These are phyloP conservation scores for Enteromius fasciolatus DNA, from an alignment of 2,797 vertebrate species.

Conservation along the genomic window DNA sequence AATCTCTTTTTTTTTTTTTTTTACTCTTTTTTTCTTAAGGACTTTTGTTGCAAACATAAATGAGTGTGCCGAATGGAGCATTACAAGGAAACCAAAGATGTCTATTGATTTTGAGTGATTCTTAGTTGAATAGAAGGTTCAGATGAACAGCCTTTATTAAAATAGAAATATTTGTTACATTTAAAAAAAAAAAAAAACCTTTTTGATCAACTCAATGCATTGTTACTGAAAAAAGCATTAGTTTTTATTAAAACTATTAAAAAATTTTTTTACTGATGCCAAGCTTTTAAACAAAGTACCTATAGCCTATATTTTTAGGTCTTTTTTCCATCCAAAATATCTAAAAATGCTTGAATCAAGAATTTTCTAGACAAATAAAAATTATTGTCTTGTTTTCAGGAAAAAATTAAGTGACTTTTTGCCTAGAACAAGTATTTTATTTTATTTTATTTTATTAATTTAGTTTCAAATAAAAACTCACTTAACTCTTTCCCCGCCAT, in stretches of 20 bases:
- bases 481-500: too few species aligned
- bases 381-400: too few species aligned
- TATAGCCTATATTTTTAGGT: too few species aligned
- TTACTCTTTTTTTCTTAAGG: neutral
- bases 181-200: too few species aligned
- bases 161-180: neutral
- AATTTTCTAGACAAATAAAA: too few species aligned
- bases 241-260: neutral
- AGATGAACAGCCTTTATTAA: neutral
- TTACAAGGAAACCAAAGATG: neutral
- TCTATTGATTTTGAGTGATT: neutral
- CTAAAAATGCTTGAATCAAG: too few species aligned
- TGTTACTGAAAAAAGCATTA: too few species aligned
- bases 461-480: too few species aligned
- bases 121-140: neutral
- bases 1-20: neutral
- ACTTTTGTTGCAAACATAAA: neutral
- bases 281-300: neutral
- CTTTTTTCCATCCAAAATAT: too few species aligned
- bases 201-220: neutral
- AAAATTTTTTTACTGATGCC: neutral
- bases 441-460: too few species aligned
- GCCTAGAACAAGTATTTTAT: too few species aligned
- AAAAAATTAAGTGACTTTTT: too few species aligned
- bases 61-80: neutral